Evolutionary conservation across 2,113 vertebrate genomes (phyloP), one percentile per base, ranked within the genome.

Genomic region (Ailurus styani): DNA sequence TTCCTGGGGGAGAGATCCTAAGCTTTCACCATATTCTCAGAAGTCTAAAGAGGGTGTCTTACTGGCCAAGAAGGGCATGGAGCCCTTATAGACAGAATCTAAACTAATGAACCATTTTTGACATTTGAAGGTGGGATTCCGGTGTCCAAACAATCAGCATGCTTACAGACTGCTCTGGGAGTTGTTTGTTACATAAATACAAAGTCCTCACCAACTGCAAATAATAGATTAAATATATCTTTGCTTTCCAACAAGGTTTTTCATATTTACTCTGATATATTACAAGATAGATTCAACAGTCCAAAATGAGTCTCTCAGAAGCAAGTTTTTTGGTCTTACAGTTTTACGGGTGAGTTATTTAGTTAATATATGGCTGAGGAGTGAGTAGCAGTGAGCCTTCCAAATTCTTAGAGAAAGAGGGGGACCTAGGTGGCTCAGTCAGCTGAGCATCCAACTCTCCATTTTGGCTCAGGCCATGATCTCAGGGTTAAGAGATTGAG

Each of bases 171-270:
- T 85, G 37, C 40, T 78, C 21, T 91, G 45, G 31, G 31, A 92
- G 25, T 87, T 78, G 91, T 25, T 88, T 37, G 55, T 54, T 29
- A 84, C 31, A 77, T 25, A 70, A 72, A 86, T n/a, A 86, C 0
- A 7, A 84, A 78, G 79, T 89, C 3, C 10, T 95, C 42, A 62
- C 42, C 34, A 79, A 79, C 3, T 78, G 29, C 23, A 91, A 87
- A 45, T 87, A 96, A 95, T 42, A 84, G 31, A 64, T 78, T 97
- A 73, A 75, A 40, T 64, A 92, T 23, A 90, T 50, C 12, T 86
- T 70, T 91, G 47, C 52, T 96, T 94, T 75, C 45, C 45, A 82
- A 54, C 6, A 29, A 34, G 12, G 34, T 91, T 93, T 75, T 68
- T 87, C 37, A 54, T 70, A 87, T 62, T 78, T 94, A 91, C 68